These are phyloP conservation scores for Popillia japonica DNA, from an alignment of 1,140 invertebrate genomes.

Conservation along the genomic window DNA sequence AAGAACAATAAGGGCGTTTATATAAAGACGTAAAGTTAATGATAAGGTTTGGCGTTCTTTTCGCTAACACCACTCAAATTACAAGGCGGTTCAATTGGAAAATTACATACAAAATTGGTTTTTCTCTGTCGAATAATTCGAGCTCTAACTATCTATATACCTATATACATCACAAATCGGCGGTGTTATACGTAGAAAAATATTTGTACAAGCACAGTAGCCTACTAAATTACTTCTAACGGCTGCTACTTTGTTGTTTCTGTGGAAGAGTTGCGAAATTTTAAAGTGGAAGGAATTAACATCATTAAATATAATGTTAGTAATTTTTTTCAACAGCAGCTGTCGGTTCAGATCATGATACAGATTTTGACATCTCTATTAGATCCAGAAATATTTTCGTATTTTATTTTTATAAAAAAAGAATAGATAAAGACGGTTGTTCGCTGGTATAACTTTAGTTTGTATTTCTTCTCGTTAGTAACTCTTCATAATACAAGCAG, in stretches of 20 bases:
- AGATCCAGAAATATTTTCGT: not conserved
- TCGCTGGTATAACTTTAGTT: too few species aligned
- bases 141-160: not conserved
- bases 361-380: slow-evolving; percentile 30
- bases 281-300: not conserved
- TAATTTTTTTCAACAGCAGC: slow-evolving; percentile 15
- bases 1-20: not conserved
- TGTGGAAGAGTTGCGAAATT: not conserved
- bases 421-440: not conserved
- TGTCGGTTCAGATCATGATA: not conserved
- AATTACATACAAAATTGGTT: not conserved
- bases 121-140: not conserved
- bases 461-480: not conserved
- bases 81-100: slow-evolving; percentile 20
- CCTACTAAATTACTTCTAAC: slow-evolving; percentile 4
- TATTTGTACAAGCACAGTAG: slow-evolving; percentile 18
- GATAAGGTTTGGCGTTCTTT: not conserved
- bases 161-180: not conserved
- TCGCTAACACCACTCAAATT: slow-evolving; percentile 14
- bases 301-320: not conserved
- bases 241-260: not conserved
- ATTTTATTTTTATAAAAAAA: not conserved
- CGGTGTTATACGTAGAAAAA: not conserved
- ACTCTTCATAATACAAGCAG: not conserved
- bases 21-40: slow-evolving; percentile 24